These are phyloP conservation scores for Haliaeetus leucogaster DNA, from an alignment of 2,113 vertebrate species.

Conservation along the genomic window DNA sequence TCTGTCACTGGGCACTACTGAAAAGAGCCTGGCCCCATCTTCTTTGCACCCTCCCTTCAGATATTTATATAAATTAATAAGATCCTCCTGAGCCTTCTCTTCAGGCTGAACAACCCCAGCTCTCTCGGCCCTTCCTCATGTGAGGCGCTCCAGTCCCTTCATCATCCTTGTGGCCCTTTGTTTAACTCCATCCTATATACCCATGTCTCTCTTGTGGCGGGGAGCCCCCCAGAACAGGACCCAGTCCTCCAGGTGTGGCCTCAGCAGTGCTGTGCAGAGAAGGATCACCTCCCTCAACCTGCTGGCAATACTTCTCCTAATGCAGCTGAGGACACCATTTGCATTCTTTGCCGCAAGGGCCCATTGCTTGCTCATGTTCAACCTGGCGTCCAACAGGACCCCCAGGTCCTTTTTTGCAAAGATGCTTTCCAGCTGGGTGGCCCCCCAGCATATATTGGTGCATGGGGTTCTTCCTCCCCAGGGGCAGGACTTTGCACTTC, in stretches of 20 bases:
- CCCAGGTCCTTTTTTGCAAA: neutral
- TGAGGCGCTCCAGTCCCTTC: neutral
- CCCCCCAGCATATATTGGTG: neutral
- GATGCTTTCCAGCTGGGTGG: neutral
- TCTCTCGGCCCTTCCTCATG: neutral
- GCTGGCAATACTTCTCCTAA: neutral
- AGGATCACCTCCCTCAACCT: neutral
- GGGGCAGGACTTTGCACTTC: neutral
- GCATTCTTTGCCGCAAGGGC: neutral
- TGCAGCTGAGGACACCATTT: neutral
- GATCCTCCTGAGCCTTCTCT: neutral
- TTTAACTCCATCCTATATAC: neutral
- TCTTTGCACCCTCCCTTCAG: neutral
- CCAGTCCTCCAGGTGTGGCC: neutral
- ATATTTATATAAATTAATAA: neutral
- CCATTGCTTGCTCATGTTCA: neutral
- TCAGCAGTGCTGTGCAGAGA: neutral
- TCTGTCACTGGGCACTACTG: neutral
- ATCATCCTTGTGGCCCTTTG: neutral
- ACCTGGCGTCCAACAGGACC: neutral
- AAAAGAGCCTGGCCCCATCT: neutral
- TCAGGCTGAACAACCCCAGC: neutral
- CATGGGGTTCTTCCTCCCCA: neutral
- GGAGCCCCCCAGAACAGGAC: neutral
- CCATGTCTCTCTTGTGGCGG: neutral